Conservation (phyloP, 2,113 vertebrate genomes). For the Centropus bengalensis region DNA sequence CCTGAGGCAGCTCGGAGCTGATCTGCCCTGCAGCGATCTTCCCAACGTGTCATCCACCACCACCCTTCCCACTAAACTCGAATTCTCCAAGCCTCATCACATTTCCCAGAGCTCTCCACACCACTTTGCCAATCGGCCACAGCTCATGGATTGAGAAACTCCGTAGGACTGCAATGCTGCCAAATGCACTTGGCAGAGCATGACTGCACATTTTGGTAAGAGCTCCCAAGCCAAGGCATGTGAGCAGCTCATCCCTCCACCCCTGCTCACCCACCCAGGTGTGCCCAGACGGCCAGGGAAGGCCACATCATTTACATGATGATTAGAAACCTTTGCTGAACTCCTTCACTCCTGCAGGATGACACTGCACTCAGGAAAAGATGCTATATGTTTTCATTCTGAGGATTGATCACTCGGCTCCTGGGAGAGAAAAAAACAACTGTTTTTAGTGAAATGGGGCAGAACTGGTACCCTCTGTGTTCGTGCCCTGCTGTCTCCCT, state of each 20-base stretch:
- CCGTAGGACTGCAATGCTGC: not conserved
- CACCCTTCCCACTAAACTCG: not conserved
- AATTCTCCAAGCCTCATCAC: not conserved
- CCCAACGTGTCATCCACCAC: not conserved
- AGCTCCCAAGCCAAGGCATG: not conserved
- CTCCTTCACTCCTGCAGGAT: not conserved
- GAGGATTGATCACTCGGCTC: not conserved
- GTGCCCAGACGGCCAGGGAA: not conserved
- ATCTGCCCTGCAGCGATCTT: not conserved
- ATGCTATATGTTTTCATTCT: not conserved
- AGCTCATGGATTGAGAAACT: not conserved
- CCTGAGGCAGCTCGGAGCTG: not conserved
- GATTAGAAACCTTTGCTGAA: conserved; percentile 11
- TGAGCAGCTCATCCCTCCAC: not conserved
- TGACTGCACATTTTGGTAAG: not conserved
- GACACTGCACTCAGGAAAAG: not conserved
- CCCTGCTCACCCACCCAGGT: not conserved
- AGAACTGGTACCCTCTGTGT: not conserved
- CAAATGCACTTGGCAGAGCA: not conserved
- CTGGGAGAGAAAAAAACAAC: not conserved
- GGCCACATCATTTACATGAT: not conserved
- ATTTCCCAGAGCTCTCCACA: not conserved
- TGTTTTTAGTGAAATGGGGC: not conserved
- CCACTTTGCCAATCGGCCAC: not conserved
- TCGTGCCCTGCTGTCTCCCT: not conserved